phyloP scores from a whole-genome alignment of 2,797 vertebrate species.

The Eulemur albifrons region DNA sequence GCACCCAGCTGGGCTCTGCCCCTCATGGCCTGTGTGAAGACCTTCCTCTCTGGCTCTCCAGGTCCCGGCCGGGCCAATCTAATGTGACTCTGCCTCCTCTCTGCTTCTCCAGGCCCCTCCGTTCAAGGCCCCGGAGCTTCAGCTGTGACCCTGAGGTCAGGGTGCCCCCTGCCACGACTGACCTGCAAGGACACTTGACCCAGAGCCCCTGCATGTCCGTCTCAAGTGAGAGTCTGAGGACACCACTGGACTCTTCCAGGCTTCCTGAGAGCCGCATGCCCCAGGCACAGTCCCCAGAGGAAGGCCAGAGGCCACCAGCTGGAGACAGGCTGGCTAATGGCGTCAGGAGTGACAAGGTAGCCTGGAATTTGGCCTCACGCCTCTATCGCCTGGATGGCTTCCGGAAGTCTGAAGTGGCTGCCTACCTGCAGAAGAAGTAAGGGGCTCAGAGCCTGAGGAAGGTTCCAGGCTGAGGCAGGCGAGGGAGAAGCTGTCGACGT shows the following conservation, averaged over 20 bases:
- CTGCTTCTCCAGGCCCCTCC: neutral
- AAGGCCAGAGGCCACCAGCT: neutral
- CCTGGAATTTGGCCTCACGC: constrained; percentile 86
- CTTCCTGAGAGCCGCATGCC: neutral
- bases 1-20: neutral
- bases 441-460: constrained; percentile 52
- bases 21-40: neutral
- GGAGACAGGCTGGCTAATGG: constrained; percentile 51
- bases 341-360: constrained; percentile 71
- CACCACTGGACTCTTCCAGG: constrained; percentile 24
- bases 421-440: constrained; percentile 95
- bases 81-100: neutral
- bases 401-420: constrained; percentile 91
- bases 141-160: neutral
- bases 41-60: neutral
- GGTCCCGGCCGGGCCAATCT: neutral
- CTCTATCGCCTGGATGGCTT: constrained; percentile 90
- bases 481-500: neutral
- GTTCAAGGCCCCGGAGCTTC: neutral
- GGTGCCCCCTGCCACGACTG: neutral
- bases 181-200: neutral
- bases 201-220: no score
- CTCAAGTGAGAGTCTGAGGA: neutral
- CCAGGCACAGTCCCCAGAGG: neutral
- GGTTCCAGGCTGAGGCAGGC: neutral